These are phyloP conservation scores for Lycocorax pyrrhopterus DNA, from an alignment of 2,113 vertebrate genomes.

Conservation along the genomic window DNA sequence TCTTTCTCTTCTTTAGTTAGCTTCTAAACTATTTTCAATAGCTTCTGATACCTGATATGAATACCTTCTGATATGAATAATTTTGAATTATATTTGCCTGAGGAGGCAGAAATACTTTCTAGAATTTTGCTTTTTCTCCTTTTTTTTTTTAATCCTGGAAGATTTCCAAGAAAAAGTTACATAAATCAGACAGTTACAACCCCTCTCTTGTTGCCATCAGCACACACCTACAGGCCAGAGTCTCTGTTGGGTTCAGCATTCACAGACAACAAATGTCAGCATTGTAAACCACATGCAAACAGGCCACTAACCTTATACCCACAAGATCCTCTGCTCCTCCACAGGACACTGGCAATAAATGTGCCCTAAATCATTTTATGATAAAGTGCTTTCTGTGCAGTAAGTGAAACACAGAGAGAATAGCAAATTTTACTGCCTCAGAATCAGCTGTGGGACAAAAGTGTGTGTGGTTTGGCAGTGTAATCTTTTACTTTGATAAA, in stretches of 20 bases:
- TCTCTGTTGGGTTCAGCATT: neutral
- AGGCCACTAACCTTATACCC: neutral
- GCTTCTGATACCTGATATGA: neutral
- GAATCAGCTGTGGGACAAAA: neutral
- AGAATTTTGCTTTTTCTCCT: neutral
- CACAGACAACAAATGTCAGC: neutral
- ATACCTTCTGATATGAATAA: neutral
- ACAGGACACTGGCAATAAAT: neutral
- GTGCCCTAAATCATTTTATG: neutral
- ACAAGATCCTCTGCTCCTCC: neutral
- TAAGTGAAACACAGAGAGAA: neutral
- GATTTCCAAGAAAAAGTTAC: neutral
- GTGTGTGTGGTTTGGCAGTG: neutral
- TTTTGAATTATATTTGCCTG: neutral
- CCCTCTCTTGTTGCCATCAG: neutral
- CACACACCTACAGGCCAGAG: neutral
- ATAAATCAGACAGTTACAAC: neutral
- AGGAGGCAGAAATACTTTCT: neutral
- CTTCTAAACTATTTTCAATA: neutral
- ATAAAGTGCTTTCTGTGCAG: neutral
- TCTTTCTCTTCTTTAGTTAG: neutral
- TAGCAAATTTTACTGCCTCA: neutral
- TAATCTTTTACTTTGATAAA: constrained; percentile 17
- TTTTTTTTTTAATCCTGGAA: neutral
- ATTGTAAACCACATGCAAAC: neutral